Conservation (phyloP, 2,797 vertebrate species). For the Onychomys arenicola region DNA sequence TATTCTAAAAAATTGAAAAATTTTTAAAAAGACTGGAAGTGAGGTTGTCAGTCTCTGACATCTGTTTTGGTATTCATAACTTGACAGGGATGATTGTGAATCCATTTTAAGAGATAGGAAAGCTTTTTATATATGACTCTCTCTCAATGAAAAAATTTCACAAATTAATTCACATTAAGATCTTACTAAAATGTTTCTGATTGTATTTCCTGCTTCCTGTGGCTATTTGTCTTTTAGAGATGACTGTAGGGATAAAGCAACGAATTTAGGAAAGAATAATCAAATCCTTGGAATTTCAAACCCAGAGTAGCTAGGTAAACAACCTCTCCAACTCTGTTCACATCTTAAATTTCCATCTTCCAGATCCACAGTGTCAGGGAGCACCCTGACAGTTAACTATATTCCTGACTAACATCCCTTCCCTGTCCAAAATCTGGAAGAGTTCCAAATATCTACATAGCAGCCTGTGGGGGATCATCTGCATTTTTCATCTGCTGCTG, state of each 20-base stretch:
- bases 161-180: slow-evolving; percentile 51
- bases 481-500: slow-evolving; percentile 52
- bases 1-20: neutral
- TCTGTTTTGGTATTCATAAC: slow-evolving; percentile 45
- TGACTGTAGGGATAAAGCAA: slow-evolving; percentile 3
- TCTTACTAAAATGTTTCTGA: slow-evolving; percentile 48
- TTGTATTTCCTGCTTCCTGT: slow-evolving; percentile 42
- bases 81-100: slow-evolving; percentile 61
- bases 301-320: neutral
- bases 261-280: slow-evolving; percentile 37
- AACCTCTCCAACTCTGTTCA: slow-evolving; percentile 24
- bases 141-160: slow-evolving; percentile 44
- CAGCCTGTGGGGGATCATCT: slow-evolving; percentile 33
- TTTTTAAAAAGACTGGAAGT: slow-evolving; percentile 33
- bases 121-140: neutral
- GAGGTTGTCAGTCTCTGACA: neutral
- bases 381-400: neutral
- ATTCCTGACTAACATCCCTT: slow-evolving; percentile 45
- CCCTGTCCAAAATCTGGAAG: slow-evolving; percentile 42
- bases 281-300: slow-evolving; percentile 57
- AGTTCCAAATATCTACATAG: slow-evolving; percentile 44
- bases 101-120: slow-evolving; percentile 39
- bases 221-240: slow-evolving; percentile 54
- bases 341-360: slow-evolving; percentile 44
- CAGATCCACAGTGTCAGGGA: slow-evolving; percentile 33